Evolutionary conservation across 2,888 invertebrate genomes (phyloP), one percentile per base, ranked within the genome.

Genomic region (Thysanoteuthis rhombus): DNA sequence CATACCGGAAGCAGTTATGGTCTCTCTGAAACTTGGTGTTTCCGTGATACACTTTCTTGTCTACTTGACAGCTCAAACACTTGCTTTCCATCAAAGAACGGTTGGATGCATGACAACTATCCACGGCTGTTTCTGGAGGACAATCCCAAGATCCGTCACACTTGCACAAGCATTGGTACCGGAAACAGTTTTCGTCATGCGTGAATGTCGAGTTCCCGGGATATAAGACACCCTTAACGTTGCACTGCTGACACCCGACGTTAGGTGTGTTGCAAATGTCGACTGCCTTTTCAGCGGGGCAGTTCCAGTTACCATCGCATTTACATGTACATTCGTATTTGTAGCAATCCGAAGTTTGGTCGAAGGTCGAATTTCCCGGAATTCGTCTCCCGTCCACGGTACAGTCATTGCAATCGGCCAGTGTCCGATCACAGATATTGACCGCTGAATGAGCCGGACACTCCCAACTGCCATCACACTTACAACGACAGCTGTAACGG

Each of bases 131-230:
- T 28, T 94, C 93, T 1, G 94, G 94, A 0, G 96, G 96, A 92
- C 96, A 96, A 36, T 94, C 94, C 75, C 95, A 95, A 39, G 95
- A 94, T 3, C 96, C 96, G 89, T 96, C 95, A 94, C 96, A 96
- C 42, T 95, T 95, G 94, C 96, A 96, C 40, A 95, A 95, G 93
- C 96, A 96, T 92, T 94, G 94, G 92, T 94, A 95, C 42, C 94
- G 94, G 89, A 94, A 93, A 92, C 95, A 95, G 92, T 94, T 95
- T 58, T 94, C 92, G 39, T 93, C 93, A 89, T 94, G 93, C 40
- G 92, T 93, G 89, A 95, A 95, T 75, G 94, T 94, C 0, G 93
- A 94, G 38, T 95, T 94, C 5, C 93, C 93, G 2, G 47, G 28
- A 93, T 47, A 19, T 28, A 93, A 47, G 5, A n/a, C 39, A 10